Percentiles rank a stretch among this genome's conserved stretches.
Conservation (phyloP, 2,888 invertebrate genomes). For the Torymus tubicola region DNA sequence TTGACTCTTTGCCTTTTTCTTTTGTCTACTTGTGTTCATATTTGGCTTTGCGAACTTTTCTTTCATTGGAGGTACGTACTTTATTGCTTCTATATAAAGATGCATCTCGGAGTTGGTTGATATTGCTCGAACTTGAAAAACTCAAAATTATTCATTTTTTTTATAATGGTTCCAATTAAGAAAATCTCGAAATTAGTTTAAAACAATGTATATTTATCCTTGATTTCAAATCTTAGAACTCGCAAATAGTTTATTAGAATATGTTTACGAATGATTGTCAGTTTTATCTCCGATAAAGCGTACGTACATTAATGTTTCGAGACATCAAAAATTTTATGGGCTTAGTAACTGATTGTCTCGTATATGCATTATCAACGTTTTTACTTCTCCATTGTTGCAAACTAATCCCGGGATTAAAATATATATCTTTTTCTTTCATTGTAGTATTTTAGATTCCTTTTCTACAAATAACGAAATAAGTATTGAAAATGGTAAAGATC, state of each 20-base stretch:
- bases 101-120: conserved; percentile 60
- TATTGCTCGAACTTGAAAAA: conserved; percentile 63
- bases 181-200: conserved; percentile 4
- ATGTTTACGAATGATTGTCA: conserved; percentile 51
- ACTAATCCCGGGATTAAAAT: too few species aligned
- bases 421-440: too few species aligned
- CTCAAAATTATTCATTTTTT: neutral
- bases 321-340: conserved; percentile 8
- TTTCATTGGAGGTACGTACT: conserved; percentile 64
- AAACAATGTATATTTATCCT: neutral
- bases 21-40: conserved; percentile 23
- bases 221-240: conserved; percentile 2
- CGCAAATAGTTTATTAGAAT: conserved; percentile 34
- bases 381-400: too few species aligned
- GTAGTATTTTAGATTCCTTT: too few species aligned
- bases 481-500: too few species aligned
- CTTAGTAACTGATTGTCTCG: conserved; percentile 51
- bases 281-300: conserved; percentile 22
- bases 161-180: neutral
- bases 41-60: conserved; percentile 42
- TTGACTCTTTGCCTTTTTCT: conserved; percentile 30
- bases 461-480: too few species aligned
- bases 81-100: conserved; percentile 67
- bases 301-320: conserved; percentile 16
- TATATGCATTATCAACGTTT: neutral